phyloP scores from a whole-genome alignment of 2,797 vertebrate species.

The Merluccius polli region DNA sequence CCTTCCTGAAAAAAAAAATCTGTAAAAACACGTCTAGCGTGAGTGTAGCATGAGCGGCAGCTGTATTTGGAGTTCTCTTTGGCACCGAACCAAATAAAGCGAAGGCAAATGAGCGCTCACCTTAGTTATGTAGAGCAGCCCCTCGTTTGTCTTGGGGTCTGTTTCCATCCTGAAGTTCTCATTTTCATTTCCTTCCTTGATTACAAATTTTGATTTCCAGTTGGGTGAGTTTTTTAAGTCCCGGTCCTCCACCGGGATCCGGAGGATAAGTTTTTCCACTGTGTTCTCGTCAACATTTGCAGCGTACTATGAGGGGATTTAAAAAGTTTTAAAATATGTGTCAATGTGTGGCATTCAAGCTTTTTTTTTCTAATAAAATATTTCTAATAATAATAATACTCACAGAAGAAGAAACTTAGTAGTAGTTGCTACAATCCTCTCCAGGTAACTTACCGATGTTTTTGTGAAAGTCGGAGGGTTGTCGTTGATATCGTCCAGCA shows the following conservation, averaged over 20 bases:
- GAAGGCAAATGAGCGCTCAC: conserved; percentile 57
- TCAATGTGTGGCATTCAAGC: background rate
- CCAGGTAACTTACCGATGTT: conserved; percentile 72
- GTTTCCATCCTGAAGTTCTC: conserved; percentile 79
- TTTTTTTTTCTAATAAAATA: background rate
- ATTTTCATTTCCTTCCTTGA: conserved; percentile 82
- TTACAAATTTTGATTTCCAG: conserved; percentile 75
- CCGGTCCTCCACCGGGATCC: conserved; percentile 77
- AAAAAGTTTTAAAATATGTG: background rate
- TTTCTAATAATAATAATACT: background rate
- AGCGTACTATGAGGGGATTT: conserved; percentile 63
- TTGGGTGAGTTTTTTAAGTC: conserved; percentile 75
- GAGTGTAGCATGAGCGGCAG: background rate
- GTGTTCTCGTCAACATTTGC: conserved; percentile 76
- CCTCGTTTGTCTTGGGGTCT: conserved; percentile 82
- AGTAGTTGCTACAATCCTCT: background rate
- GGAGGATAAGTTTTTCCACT: conserved; percentile 71
- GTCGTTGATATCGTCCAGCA: conserved; percentile 81
- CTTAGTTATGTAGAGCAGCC: conserved; percentile 77
- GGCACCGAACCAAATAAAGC: background rate
- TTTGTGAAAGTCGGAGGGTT: conserved; percentile 76
- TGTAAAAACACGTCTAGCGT: background rate
- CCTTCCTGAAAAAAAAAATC: background rate
- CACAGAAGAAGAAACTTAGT: background rate
- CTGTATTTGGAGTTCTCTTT: background rate